These are phyloP conservation scores for Galeopsomyia nigrocyanea DNA, from an alignment of 2,888 invertebrate species.

Conservation along the genomic window DNA sequence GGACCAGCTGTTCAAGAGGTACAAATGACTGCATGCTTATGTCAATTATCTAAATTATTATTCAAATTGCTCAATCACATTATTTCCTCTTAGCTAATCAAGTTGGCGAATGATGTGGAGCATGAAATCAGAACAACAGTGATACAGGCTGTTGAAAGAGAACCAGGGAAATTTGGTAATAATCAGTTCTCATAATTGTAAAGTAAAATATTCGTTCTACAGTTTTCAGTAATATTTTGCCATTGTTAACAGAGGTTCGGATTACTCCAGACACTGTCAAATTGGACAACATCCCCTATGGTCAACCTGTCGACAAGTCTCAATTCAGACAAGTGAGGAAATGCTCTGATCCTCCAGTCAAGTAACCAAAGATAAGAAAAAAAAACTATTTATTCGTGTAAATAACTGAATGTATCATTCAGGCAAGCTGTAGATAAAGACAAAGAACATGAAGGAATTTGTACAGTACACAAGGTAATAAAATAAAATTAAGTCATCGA, in stretches of 20 bases:
- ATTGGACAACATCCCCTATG: slow-evolving; percentile 74
- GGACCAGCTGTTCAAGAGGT: slow-evolving; percentile 76
- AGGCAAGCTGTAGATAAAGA: slow-evolving; percentile 2
- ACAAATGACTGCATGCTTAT: slow-evolving; percentile 43
- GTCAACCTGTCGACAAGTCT: slow-evolving; percentile 37
- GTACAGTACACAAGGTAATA: slow-evolving; percentile 12
- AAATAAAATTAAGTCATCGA: background rate
- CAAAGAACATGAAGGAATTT: background rate
- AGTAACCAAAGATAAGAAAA: slow-evolving; percentile 9
- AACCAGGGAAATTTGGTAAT: slow-evolving; percentile 78
- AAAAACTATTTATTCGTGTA: slow-evolving; percentile 22
- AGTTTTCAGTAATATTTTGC: background rate
- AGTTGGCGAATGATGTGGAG: slow-evolving; percentile 79
- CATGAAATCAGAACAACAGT: slow-evolving; percentile 79
- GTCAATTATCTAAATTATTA: background rate
- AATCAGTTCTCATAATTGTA: slow-evolving; percentile 27
- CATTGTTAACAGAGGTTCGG: slow-evolving; percentile 72
- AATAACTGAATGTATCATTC: slow-evolving; percentile 8
- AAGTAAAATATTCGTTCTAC: background rate
- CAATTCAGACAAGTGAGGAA: slow-evolving; percentile 42
- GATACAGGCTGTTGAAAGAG: slow-evolving; percentile 79
- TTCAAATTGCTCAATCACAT: slow-evolving; percentile 26
- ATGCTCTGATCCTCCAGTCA: slow-evolving; percentile 40
- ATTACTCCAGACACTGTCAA: slow-evolving; percentile 75
- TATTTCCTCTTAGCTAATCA: slow-evolving; percentile 73